These are phyloP conservation scores for Drosophila demipolita DNA, from an alignment of 2,888 invertebrate genomes.

Conservation along the genomic window DNA sequence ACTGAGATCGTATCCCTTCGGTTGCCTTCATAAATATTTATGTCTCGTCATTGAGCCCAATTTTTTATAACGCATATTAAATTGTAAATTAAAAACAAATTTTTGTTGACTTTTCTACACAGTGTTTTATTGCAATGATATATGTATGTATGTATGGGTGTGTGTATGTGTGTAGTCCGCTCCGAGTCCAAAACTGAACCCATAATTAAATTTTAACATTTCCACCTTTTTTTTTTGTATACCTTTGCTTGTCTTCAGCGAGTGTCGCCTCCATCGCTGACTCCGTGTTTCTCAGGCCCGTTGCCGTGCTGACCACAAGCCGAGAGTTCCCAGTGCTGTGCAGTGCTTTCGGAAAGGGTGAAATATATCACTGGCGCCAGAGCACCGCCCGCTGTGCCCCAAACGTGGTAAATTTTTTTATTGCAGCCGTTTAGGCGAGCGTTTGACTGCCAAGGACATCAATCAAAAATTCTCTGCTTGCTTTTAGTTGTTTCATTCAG, in stretches of 20 bases:
- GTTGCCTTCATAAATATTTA: constrained; percentile 74
- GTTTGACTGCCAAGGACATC: constrained; percentile 77
- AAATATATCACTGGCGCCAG: constrained; percentile 84
- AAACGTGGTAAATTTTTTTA: constrained; percentile 79
- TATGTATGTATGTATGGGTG: constrained; percentile 5
- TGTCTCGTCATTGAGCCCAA: constrained; percentile 77
- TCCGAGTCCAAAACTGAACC: constrained; percentile 55
- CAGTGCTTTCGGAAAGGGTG: constrained; percentile 66
- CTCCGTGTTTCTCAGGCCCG: constrained; percentile 50
- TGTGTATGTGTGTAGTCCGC: constrained; percentile 23
- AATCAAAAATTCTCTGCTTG: constrained; percentile 65
- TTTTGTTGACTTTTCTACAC: constrained; percentile 77
- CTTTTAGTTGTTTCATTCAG: neutral
- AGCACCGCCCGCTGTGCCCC: constrained; percentile 82
- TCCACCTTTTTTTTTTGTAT: constrained; percentile 67
- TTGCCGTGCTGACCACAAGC: constrained; percentile 46
- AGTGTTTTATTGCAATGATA: constrained; percentile 70
- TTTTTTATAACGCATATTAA: constrained; percentile 80
- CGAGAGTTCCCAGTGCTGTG: constrained; percentile 31
- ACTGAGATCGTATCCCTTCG: constrained; percentile 37
- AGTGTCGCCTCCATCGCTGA: constrained; percentile 39
- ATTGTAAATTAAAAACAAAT: constrained; percentile 81
- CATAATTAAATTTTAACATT: constrained; percentile 80
- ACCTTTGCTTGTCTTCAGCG: constrained; percentile 30
- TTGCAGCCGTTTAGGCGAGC: constrained; percentile 78